A percentile compares a stretch with the other conserved stretches of the same genome.
phyloP scores from a whole-genome alignment of 2,797 vertebrate genomes.

The Phrynocephalus forsythii region DNA sequence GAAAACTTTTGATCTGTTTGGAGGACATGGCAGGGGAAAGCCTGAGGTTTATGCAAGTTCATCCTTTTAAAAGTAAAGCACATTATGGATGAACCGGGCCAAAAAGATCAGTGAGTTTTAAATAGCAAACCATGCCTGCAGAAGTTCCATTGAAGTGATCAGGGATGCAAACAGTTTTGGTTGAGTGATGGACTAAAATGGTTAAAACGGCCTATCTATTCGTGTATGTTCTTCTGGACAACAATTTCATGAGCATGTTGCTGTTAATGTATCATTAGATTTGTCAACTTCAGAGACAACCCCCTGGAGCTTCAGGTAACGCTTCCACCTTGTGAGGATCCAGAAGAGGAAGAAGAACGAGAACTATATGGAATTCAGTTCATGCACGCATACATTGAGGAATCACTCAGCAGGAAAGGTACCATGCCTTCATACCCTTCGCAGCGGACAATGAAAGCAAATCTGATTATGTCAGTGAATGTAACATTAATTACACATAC shows the following conservation, averaged over 20 bases:
- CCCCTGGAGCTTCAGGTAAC: slow-evolving; percentile 86
- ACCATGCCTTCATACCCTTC: slow-evolving; percentile 42
- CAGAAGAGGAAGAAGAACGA: slow-evolving; percentile 80
- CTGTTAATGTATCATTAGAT: slow-evolving; percentile 81
- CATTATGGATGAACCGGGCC: background rate
- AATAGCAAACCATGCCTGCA: background rate
- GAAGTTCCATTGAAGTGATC: background rate
- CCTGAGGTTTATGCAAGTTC: background rate
- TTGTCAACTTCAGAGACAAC: slow-evolving; percentile 97
- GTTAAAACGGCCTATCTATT: slow-evolving; percentile 1
- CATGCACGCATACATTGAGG: slow-evolving; percentile 90
- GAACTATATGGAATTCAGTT: slow-evolving; percentile 94
- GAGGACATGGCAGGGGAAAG: background rate
- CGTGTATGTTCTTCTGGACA: background rate
- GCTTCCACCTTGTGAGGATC: slow-evolving; percentile 73
- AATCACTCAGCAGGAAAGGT: slow-evolving; percentile 76
- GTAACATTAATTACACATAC: too few species aligned
- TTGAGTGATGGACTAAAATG: background rate
- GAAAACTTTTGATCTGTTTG: background rate
- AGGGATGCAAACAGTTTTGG: background rate
- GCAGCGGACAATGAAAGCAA: background rate
- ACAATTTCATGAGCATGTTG: slow-evolving; percentile 37
- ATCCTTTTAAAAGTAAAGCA: background rate
- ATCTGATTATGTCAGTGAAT: background rate
- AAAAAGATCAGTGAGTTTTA: background rate